These are phyloP conservation scores for Buphagus erythrorhynchus DNA, from an alignment of 2,797 vertebrate genomes.

Conservation along the genomic window DNA sequence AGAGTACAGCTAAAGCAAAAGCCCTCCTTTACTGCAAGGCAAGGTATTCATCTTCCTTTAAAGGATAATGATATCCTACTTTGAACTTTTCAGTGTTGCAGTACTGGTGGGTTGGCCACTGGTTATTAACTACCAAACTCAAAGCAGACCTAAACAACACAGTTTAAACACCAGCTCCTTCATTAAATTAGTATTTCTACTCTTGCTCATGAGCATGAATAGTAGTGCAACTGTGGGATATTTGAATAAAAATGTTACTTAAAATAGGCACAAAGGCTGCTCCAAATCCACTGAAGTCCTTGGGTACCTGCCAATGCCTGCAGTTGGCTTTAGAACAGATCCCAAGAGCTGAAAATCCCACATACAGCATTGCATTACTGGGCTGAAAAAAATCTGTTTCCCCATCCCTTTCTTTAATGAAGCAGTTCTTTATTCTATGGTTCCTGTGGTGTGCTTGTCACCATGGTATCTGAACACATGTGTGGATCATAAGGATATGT, in stretches of 20 bases:
- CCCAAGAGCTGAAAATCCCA: conserved; percentile 29
- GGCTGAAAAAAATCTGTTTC: conserved; percentile 26
- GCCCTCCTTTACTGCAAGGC: neutral
- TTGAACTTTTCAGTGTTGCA: conserved; percentile 24
- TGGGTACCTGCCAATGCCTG: conserved; percentile 50
- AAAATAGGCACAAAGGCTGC: conserved; percentile 55
- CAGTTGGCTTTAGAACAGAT: conserved; percentile 46
- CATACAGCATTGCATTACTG: neutral
- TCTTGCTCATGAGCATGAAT: neutral
- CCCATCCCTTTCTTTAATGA: conserved; percentile 31
- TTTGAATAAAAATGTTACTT: conserved; percentile 58
- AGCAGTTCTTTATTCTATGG: conserved; percentile 30
- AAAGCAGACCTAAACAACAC: conserved; percentile 32
- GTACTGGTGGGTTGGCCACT: conserved; percentile 9
- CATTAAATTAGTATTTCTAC: conserved; percentile 5
- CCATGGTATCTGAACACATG: conserved; percentile 48
- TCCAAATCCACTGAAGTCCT: conserved; percentile 53
- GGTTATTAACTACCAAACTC: conserved; percentile 6
- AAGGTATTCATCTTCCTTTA: conserved; percentile 40
- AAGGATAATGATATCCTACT: conserved; percentile 47
- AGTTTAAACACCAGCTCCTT: conserved; percentile 11
- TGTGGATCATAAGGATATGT: conserved; percentile 17
- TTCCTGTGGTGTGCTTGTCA: conserved; percentile 45
- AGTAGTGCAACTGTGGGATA: conserved; percentile 26
- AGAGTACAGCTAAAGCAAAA: conserved; percentile 14